Evolutionary conservation across 2,113 vertebrate genomes (phyloP).

Genomic region (Piaya cayana): DNA sequence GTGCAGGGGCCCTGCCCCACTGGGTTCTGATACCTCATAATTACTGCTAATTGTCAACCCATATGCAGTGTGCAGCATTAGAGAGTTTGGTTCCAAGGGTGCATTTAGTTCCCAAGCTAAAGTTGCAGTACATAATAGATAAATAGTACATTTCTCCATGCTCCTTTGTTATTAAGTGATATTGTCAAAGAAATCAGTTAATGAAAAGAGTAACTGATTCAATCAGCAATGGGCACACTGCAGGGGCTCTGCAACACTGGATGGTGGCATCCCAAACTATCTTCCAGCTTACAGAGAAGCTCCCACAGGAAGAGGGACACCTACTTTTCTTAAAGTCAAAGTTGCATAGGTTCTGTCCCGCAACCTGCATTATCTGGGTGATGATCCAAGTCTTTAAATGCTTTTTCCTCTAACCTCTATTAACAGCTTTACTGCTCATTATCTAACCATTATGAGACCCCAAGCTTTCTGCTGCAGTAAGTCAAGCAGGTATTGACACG

Average conservation of each 20-base stretch:
- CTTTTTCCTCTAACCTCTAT: not conserved
- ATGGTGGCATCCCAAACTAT: not conserved
- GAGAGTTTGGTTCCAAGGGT: not conserved
- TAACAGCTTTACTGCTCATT: not conserved
- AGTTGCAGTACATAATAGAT: not conserved
- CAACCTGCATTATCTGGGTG: not conserved
- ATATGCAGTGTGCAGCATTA: not conserved
- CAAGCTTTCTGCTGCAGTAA: not conserved
- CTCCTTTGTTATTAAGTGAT: rapidly evolving
- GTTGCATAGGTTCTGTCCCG: not conserved
- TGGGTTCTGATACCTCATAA: not conserved
- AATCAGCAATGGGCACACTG: not conserved
- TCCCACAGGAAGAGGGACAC: not conserved
- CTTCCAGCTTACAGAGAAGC: not conserved
- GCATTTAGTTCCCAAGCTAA: not conserved
- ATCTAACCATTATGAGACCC: not conserved
- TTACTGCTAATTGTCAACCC: not conserved
- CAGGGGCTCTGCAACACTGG: not conserved
- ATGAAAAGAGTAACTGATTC: rapidly evolving
- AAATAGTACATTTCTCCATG: not conserved
- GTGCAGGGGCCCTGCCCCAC: rapidly evolving
- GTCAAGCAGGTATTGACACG: not conserved
- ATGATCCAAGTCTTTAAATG: not conserved
- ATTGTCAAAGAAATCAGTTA: not conserved
- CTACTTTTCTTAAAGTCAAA: not conserved